Conservation (phyloP, 37 sponge, comb jelly and placozoan species). For the Eunapius fragilis region DNA sequence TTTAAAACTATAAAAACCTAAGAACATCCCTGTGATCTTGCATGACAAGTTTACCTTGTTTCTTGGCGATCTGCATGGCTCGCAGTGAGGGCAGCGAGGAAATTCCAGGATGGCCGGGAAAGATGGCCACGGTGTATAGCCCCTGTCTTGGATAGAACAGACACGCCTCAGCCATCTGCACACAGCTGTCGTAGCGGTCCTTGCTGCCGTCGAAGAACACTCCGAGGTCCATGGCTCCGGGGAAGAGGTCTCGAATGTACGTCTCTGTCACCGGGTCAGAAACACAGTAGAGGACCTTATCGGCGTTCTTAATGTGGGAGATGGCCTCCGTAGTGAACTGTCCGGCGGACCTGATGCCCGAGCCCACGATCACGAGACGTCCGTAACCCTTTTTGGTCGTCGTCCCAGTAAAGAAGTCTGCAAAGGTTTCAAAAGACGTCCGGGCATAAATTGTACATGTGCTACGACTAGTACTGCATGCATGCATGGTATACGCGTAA, state of each 20-base stretch:
- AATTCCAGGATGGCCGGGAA: constrained; percentile 30
- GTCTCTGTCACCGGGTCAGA: constrained; percentile 18
- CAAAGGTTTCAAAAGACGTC: not conserved
- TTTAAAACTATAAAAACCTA: not conserved
- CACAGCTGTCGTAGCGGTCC: constrained; percentile 23
- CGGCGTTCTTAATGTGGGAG: constrained; percentile 19
- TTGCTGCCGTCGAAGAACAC: constrained; percentile 24
- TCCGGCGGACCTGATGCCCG: constrained; percentile 11
- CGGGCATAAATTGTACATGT: no score
- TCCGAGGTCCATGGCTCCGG: constrained; percentile 26
- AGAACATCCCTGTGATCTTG: no score
- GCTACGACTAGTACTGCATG: not conserved
- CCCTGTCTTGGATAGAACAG: constrained; percentile 29
- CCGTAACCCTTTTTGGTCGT: not conserved
- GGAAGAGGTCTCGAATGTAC: constrained; percentile 21
- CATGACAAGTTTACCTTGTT: not conserved
- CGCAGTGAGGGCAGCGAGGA: not conserved
- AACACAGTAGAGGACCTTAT: constrained; percentile 22
- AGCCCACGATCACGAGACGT: constrained; percentile 10
- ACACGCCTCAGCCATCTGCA: constrained; percentile 43
- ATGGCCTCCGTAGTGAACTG: constrained; percentile 19
- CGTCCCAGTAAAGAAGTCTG: not conserved
- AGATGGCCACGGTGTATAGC: constrained; percentile 14
- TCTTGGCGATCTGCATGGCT: not conserved
- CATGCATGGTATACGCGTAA: not conserved